Percentiles rank a stretch among this genome's conserved stretches.
These are phyloP conservation scores for Capromys pilorides DNA, from an alignment of 2,797 vertebrate species.

Conservation along the genomic window DNA sequence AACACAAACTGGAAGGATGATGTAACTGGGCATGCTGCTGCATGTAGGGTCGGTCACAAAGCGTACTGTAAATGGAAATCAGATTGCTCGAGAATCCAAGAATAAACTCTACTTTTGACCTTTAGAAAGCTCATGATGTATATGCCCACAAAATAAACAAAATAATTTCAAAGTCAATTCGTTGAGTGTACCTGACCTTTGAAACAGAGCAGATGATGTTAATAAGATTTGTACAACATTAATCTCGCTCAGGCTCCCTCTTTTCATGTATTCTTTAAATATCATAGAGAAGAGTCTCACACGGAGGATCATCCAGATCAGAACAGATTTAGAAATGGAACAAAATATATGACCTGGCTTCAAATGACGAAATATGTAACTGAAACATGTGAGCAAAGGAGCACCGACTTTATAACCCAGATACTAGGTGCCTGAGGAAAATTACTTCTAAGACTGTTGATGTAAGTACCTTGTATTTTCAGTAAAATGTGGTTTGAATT, in stretches of 20 bases:
- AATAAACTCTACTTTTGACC: conserved; percentile 84
- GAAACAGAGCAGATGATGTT: conserved; percentile 85
- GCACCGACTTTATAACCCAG: conserved; percentile 34
- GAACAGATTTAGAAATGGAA: conserved; percentile 67
- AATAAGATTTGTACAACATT: conserved; percentile 86
- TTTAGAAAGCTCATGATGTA: conserved; percentile 85
- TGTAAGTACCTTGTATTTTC: conserved; percentile 16
- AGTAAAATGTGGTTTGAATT: conserved; percentile 40
- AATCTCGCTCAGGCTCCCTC: conserved; percentile 79
- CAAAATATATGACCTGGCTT: conserved; percentile 49
- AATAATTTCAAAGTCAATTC: conserved; percentile 88
- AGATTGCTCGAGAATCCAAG: conserved; percentile 83
- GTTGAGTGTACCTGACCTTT: conserved; percentile 86
- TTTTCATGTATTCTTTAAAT: conserved; percentile 73
- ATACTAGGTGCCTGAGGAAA: conserved; percentile 15
- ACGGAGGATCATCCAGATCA: conserved; percentile 54
- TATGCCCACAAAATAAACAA: conserved; percentile 87
- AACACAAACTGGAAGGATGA: conserved; percentile 73
- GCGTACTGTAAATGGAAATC: conserved; percentile 80
- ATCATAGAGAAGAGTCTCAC: conserved; percentile 72
- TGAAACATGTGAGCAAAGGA: conserved; percentile 43
- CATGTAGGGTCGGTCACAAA: conserved; percentile 77
- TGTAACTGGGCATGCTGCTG: conserved; percentile 67
- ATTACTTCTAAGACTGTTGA: conserved; percentile 45
- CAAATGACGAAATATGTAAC: conserved; percentile 59